Evolutionary conservation across 2,113 vertebrate genomes (phyloP), one percentile per base, ranked within the genome.

Genomic region (Rhegmatorhina hoffmannsi): DNA sequence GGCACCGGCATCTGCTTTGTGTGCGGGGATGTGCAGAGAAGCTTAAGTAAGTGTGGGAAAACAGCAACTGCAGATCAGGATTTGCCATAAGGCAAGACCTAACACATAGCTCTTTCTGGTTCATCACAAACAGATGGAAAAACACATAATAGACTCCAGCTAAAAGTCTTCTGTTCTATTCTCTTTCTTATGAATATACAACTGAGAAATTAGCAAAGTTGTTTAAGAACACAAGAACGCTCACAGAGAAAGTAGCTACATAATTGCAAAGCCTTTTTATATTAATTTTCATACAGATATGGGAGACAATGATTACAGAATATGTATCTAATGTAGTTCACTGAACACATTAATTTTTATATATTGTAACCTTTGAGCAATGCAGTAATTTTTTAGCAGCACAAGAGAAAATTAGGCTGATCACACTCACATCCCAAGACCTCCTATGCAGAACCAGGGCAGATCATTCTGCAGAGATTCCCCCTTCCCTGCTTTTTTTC

Each of bases 1-100:
- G 97, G 95, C 95, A 97, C 97, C 89, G 94, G 97, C 97, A 97
- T 97, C 96, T 98, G 97, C 95, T 98, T 97, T 98, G 95, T 98
- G 97, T 84, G 87, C 38, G 26, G 82, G 96, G 96, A 95, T 97
- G 97, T 97, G 97, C 97, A 97, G 96, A 93, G 97, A 97, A 95
- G 97, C 97, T 97, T 97, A 98, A 98, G 91, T 97, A 97, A 97
- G 95, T 97, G 98, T 98, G 98, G 98, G 98, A 98, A 98, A 98
- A 95, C 75, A 98, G 97, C 98, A 98, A 98, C 97, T 98, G 98
- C 93, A 86, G 93, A 96, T 94, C 97, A 98, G 96, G 94, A 78
- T 94, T 97, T 97, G 97, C 98, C 98, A 98, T 98, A 98, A 98
- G 98, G 98, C 97, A 98, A 97, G 96, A 98, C 97, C 97, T 97